Evolutionary conservation across 2,888 invertebrate genomes (phyloP), one percentile per base, ranked within the genome.

Genomic region (Augiades crinisus): DNA sequence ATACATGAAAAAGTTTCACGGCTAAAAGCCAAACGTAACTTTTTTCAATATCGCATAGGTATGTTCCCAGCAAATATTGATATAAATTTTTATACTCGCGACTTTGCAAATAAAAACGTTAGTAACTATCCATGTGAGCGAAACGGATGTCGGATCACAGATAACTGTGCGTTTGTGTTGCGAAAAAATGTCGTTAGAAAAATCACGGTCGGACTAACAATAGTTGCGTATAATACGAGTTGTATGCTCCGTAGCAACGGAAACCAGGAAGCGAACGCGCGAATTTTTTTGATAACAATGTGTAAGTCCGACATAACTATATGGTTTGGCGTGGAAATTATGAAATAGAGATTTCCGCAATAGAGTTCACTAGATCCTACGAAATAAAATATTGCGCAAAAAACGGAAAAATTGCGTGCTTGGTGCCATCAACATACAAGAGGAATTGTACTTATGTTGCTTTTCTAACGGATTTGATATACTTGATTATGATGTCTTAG

Each of bases 121-220:
- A 40, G 49, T 31, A 22, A 27, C 31, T 34, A 49, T 41, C 34
- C 41, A 13, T 31, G 30, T 17, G 38, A 24, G 41, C 14, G 21
- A 49, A 49, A 49, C 41, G 41, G 41, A 41, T 24, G 27, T 22
- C 22, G 34, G 22, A 49, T 41, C 34, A 34, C 24, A 49, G 34
- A 41, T 41, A 22, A 37, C 14, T 19, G 22, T 19, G 8, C 47
- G 37, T 27, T 47, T 37, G 24, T 45, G 22, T 14, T 44, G 10
- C 24, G n/a, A 31, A 49, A 47, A 49, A 49, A 41, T 49, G 34
- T 24, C 34, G 49, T 41, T 49, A 41, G 47, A 41, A 50, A 49
- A 50, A 43, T 22, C 21, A 43, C 19, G 34, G 17, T 17, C 10
- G 8, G n/a, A 12, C 21, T 30, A 27, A 33, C 13, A 45, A 40